Conservation (phyloP, 2,888 invertebrate species). For the Dorcus parallelipipedus region DNA sequence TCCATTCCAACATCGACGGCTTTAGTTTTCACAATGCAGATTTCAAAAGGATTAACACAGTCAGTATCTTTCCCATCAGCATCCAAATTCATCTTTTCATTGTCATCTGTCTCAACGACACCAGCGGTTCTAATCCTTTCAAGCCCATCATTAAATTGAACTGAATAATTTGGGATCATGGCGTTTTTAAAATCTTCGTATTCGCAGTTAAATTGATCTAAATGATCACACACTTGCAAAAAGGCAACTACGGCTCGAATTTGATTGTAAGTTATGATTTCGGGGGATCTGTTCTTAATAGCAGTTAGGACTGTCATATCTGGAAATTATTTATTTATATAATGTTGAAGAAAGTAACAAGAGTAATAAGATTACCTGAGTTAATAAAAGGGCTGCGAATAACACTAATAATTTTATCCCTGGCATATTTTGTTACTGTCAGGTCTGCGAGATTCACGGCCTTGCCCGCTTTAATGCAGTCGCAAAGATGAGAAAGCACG, state of each 20-base stretch:
- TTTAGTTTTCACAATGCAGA: background rate
- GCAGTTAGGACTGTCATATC: slow-evolving; percentile 24
- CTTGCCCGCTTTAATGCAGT: slow-evolving; percentile 47
- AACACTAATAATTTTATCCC: slow-evolving; percentile 29
- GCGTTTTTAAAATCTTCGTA: slow-evolving; percentile 38
- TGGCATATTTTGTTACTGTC: slow-evolving; percentile 34
- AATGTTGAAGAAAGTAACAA: background rate
- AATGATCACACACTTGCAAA: slow-evolving; percentile 38
- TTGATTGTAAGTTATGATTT: slow-evolving; percentile 36
- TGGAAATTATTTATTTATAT: slow-evolving; percentile 20
- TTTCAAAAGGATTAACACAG: background rate
- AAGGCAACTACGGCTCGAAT: slow-evolving; percentile 38
- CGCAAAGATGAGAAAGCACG: slow-evolving; percentile 47
- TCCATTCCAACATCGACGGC: too few species aligned
- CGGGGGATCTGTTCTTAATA: slow-evolving; percentile 41
- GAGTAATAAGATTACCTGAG: slow-evolving; percentile 19
- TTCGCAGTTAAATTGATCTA: slow-evolving; percentile 28
- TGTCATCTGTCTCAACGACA: background rate
- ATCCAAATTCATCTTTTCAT: background rate
- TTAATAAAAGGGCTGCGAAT: slow-evolving; percentile 24
- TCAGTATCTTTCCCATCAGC: background rate
- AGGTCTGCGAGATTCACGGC: slow-evolving; percentile 43
- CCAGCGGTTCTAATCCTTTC: background rate
- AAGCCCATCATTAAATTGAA: too few species aligned
- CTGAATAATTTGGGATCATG: background rate